phyloP scores from a whole-genome alignment of 2,113 vertebrate species.

The Rhabdornis inornatus region DNA sequence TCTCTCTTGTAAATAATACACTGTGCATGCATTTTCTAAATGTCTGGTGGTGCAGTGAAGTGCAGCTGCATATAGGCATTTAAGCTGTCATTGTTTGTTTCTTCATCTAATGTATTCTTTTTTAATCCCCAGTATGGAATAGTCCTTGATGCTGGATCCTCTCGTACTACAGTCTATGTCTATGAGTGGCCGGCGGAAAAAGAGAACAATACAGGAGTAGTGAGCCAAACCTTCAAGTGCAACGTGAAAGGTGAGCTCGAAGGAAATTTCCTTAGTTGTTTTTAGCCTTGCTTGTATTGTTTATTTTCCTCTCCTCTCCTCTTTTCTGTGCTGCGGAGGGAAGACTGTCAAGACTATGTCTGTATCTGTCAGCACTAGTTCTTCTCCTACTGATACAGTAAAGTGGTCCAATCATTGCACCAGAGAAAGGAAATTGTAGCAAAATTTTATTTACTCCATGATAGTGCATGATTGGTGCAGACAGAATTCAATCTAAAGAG shows the following conservation, averaged over 20 bases:
- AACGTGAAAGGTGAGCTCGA: conserved; percentile 78
- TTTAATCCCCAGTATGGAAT: conserved; percentile 83
- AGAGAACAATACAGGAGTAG: conserved; percentile 90
- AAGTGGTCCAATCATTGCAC: not conserved
- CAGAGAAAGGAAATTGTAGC: not conserved
- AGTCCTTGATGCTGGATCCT: conserved; percentile 93
- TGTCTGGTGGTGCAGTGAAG: not conserved
- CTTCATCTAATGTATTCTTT: not conserved
- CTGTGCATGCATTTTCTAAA: not conserved
- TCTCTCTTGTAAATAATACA: not conserved
- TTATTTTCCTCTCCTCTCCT: not conserved
- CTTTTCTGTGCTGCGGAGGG: not conserved
- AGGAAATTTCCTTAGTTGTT: not conserved
- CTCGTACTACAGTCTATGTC: conserved; percentile 88
- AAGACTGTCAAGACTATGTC: not conserved
- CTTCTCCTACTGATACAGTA: not conserved
- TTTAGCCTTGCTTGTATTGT: not conserved
- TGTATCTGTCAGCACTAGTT: not conserved
- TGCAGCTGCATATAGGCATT: not conserved
- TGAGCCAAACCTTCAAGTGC: conserved; percentile 81
- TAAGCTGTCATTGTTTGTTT: not conserved
- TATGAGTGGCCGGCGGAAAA: conserved; percentile 96
- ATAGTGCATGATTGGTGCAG: not conserved
- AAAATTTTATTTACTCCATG: not conserved
- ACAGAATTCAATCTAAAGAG: not conserved